Conservation (phyloP, 2,888 invertebrate genomes). For the Uropetala carovei region DNA sequence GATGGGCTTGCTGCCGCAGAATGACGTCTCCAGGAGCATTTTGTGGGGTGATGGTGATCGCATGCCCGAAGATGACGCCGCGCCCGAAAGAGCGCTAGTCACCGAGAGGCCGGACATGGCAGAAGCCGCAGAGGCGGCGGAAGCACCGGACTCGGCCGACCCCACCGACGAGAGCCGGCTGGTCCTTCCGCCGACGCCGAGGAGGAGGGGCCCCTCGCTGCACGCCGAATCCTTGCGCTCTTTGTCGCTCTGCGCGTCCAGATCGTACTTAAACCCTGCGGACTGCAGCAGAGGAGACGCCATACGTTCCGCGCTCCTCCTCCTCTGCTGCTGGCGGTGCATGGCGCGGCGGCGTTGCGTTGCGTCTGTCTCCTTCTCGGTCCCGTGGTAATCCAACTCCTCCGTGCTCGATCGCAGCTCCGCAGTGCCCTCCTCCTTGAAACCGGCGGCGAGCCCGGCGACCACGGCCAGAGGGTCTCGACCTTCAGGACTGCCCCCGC, state of each 20-base stretch:
- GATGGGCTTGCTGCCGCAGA: conserved; percentile 89
- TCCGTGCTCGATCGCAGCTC: conserved; percentile 92
- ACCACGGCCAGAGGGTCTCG: conserved; percentile 84
- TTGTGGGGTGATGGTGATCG: conserved; percentile 89
- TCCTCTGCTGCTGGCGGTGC: conserved; percentile 73
- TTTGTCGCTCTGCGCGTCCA: conserved; percentile 72
- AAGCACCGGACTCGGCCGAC: conserved; percentile 72
- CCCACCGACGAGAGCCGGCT: conserved; percentile 90
- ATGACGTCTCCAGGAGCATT: conserved; percentile 92
- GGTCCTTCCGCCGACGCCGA: conserved; percentile 80
- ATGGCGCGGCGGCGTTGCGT: conserved; percentile 73
- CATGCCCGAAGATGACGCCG: conserved; percentile 67
- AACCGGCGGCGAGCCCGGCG: conserved; percentile 64
- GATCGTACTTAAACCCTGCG: conserved; percentile 76
- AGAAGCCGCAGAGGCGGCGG: conserved; percentile 68
- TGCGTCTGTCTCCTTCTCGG: conserved; percentile 72
- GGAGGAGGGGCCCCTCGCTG: conserved; percentile 80
- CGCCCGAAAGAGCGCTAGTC: conserved; percentile 64
- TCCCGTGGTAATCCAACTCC: conserved; percentile 86
- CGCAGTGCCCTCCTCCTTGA: conserved; percentile 85
- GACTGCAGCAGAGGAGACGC: conserved; percentile 69
- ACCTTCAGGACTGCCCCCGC: conserved; percentile 88
- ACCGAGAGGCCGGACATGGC: conserved; percentile 75
- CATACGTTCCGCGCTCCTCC: conserved; percentile 67
- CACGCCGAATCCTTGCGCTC: conserved; percentile 72